Percentiles rank a stretch among this genome's conserved stretches.
phyloP scores from a whole-genome alignment of 2,888 invertebrate genomes.

The Microctonus hyperodae region DNA sequence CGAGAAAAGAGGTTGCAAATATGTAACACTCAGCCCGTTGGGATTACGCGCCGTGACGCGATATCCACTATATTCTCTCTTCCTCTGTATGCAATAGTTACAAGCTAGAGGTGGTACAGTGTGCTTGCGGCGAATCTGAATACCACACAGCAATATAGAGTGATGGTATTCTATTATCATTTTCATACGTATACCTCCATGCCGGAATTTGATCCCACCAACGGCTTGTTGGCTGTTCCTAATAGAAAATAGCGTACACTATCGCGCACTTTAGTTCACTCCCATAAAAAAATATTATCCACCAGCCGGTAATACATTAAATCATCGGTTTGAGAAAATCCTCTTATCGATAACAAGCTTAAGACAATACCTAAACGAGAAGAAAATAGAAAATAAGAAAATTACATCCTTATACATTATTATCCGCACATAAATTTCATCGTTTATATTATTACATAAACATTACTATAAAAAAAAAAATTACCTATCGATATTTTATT shows the following conservation, averaged over 20 bases:
- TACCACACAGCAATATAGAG: constrained; percentile 1
- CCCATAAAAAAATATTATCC: constrained; percentile 7
- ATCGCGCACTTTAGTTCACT: not conserved
- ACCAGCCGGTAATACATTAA: not conserved
- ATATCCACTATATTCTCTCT: constrained; percentile 38
- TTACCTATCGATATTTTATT: too few relatives aligned
- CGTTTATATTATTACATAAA: too few relatives aligned
- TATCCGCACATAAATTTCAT: too few relatives aligned
- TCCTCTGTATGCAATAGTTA: constrained; percentile 5
- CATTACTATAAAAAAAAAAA: too few relatives aligned
- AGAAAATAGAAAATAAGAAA: too few relatives aligned
- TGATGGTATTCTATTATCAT: constrained; percentile 4
- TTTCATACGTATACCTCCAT: not conserved
- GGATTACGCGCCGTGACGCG: constrained; percentile 51
- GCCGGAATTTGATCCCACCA: not conserved
- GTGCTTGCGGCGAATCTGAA: constrained; percentile 29
- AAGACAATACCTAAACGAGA: too few relatives aligned
- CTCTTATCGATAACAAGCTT: not conserved
- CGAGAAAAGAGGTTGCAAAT: constrained; percentile 47
- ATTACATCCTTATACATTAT: too few relatives aligned
- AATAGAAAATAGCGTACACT: constrained; percentile 16
- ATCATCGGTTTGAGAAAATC: not conserved
- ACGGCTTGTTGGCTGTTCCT: constrained; percentile 11
- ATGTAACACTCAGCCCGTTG: constrained; percentile 42
- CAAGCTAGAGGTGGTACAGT: constrained; percentile 9